phyloP scores from a whole-genome alignment of 2,113 vertebrate genomes.

The Urocynchramus pylzowi region DNA sequence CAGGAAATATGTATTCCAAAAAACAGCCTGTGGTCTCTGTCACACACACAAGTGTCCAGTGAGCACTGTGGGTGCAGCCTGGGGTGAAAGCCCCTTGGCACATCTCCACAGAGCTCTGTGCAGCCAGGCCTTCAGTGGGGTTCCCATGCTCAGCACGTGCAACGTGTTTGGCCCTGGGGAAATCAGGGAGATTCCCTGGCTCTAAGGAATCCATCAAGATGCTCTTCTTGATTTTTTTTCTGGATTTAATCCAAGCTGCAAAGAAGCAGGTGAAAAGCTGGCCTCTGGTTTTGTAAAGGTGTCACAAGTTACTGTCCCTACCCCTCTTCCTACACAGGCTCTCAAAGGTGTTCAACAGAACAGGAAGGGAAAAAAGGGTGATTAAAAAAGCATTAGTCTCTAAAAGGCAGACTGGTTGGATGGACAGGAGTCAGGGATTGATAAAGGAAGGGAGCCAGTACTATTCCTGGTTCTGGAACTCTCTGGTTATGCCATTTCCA shows the following conservation, averaged over 20 bases:
- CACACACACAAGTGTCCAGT: neutral
- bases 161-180: neutral
- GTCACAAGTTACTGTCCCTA: accelerated
- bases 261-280: neutral
- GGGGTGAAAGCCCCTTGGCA: neutral
- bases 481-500: neutral
- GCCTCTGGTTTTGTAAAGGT: neutral
- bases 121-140: neutral
- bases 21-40: neutral
- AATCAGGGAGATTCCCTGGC: neutral
- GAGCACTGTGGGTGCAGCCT: neutral
- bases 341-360: neutral
- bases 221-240: neutral
- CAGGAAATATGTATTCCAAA: neutral
- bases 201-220: neutral
- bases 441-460: neutral
- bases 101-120: accelerated
- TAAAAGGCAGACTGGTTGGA: neutral
- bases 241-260: neutral
- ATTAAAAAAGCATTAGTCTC: neutral
- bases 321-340: neutral
- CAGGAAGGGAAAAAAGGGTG: neutral
- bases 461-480: neutral
- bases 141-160: accelerated
- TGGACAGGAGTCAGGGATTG: accelerated